Conservation (phyloP, 1,140 invertebrate species). For the Hyles euphorbiae region DNA sequence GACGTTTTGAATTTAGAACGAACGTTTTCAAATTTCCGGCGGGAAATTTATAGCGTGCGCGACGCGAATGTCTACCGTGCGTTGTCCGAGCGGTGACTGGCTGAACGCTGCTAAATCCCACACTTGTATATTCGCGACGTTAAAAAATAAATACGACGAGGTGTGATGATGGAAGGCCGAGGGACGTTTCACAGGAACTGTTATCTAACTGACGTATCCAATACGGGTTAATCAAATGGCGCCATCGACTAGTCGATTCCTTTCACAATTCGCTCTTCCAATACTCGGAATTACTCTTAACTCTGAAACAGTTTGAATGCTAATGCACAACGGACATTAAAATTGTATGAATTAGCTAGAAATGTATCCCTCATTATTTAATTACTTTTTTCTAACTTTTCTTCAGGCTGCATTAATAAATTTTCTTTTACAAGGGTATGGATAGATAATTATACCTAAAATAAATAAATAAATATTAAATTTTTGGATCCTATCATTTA, state of each 20-base stretch:
- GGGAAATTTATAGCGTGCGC: conserved; percentile 51
- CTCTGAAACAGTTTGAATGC: no score
- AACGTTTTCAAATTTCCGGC: conserved; percentile 51
- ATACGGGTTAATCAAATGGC: conserved; percentile 20
- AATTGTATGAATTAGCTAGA: no score
- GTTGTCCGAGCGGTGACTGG: conserved; percentile 63
- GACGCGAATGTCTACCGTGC: conserved; percentile 46
- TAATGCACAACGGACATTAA: no score
- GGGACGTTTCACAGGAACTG: conserved; percentile 56
- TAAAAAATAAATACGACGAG: conserved; percentile 67
- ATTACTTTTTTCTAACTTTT: no score
- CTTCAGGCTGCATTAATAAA: no score
- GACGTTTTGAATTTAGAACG: conserved; percentile 28
- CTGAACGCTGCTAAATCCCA: conserved; percentile 52
- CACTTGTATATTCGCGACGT: conserved; percentile 67
- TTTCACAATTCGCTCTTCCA: conserved; percentile 7
- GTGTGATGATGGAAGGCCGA: conserved; percentile 60
- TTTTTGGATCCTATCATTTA: no score
- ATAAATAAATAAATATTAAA: no score
- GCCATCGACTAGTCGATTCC: conserved; percentile 15
- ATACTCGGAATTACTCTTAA: no score
- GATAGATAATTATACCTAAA: no score
- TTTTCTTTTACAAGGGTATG: no score
- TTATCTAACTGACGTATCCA: conserved; percentile 59
- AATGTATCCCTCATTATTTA: no score